Base-by-base conservation (phyloP, 1,140 invertebrate species). In the Epicauta chinensis region DNA sequence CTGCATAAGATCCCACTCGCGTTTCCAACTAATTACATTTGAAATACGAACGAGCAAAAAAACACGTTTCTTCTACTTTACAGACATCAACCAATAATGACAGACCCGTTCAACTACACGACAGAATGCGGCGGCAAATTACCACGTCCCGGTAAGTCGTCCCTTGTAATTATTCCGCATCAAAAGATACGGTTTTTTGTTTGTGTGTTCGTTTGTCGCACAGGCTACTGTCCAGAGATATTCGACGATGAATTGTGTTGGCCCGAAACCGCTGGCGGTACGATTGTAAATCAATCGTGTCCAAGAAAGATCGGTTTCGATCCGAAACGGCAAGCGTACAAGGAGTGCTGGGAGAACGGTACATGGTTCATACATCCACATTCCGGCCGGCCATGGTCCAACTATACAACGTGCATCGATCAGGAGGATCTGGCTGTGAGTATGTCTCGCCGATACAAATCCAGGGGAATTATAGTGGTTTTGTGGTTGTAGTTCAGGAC, bases 341-440 rank as follows among this genome's bases (percentile, higher is more conserved):
- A 64, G 45, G 60, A 65, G 29, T 68, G 66, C 40, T 58, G 55
- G 58, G 49, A 54, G n/a, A 67, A 68, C 42, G 67, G 64, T 11
- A 57, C 58, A 7, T 69, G 67, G 67, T 69, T 55, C 35, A 46
- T 53, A 12, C 61, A 62, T 58, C 53, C 58, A 13, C 31, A 58
- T 9, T 55, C 60, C 0, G 44, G 53, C 14, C 72, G 65, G 52
- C 56, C 72, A 15, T 89, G 87, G 85, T 83, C 86, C 12, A 90
- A 91, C 66, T 92, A 91, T 60, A 88, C 84, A 1, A 82, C 78
- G 1, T 91, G 89, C 62, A 71, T 91, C n/a, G 81, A 89, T 58
- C 55, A 79, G 7, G 77, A 77, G 36, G 82, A 89, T 62, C 71
- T 86, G 17, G 71, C 77, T 62, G 87, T 87, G 71, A 80, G 77